Conservation (phyloP, 2,888 invertebrate species). For the Dascillus cervinus region DNA sequence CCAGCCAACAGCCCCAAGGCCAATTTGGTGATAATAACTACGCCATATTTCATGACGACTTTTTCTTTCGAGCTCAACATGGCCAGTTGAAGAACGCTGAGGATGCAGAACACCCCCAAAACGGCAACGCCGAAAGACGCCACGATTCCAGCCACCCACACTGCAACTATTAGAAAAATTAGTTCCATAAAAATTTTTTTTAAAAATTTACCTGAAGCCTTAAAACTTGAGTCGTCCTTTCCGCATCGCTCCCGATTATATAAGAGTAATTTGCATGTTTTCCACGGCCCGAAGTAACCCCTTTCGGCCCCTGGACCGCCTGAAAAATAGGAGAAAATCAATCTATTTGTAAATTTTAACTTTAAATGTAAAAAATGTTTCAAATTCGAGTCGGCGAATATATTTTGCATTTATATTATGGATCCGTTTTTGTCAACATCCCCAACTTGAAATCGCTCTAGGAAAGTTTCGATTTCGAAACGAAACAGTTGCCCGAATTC, state of each 20-base stretch:
- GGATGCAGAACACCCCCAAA: slow-evolving; percentile 68
- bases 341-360: neutral
- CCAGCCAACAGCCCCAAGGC: slow-evolving; percentile 70
- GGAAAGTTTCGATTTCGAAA: too few species aligned
- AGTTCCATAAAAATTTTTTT: neutral
- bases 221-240: slow-evolving; percentile 63
- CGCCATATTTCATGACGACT: slow-evolving; percentile 69
- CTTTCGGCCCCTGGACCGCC: slow-evolving; percentile 61
- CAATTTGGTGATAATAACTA: slow-evolving; percentile 70
- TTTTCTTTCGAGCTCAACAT: slow-evolving; percentile 81
- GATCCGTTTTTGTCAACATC: too few species aligned
- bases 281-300: slow-evolving; percentile 86
- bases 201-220: slow-evolving; percentile 61
- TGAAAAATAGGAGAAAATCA: slow-evolving; percentile 44
- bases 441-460: too few species aligned
- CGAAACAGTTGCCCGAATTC: too few species aligned
- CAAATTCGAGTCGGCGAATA: too few species aligned
- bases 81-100: slow-evolving; percentile 76
- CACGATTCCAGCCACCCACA: slow-evolving; percentile 74
- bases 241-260: slow-evolving; percentile 82
- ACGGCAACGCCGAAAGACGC: slow-evolving; percentile 67
- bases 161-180: slow-evolving; percentile 54
- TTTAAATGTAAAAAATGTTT: slow-evolving; percentile 5
- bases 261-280: slow-evolving; percentile 71
- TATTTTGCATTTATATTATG: too few species aligned